Evolutionary conservation across 2,797 vertebrate species (phyloP).

Genomic region (Pantherophis alleghaniensis): DNA sequence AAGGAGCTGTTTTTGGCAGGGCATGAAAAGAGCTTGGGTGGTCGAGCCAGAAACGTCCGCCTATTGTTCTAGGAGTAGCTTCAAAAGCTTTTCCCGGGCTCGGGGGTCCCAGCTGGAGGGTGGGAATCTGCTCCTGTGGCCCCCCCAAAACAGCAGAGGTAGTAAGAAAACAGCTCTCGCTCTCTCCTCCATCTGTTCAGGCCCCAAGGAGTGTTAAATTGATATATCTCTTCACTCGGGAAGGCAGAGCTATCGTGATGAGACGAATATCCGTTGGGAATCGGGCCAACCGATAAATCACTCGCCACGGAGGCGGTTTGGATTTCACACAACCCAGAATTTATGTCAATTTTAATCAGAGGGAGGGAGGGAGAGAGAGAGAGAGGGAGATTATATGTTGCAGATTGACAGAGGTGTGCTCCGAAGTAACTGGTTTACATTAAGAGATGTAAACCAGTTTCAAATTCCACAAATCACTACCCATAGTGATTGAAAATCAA

Average conservation of each 20-base stretch:
- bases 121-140: not conserved
- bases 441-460: not conserved
- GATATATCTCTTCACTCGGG: conserved; percentile 38
- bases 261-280: conserved; percentile 33
- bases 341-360: not conserved
- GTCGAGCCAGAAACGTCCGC: conserved; percentile 14
- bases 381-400: not conserved
- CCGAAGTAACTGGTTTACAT: not conserved
- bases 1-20: conserved; percentile 58
- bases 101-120: conserved; percentile 1
- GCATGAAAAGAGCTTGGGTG: not conserved
- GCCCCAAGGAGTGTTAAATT: conserved; percentile 34
- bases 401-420: not conserved
- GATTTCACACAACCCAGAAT: not conserved
- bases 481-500: not conserved
- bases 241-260: conserved; percentile 25
- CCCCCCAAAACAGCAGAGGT: fast-evolving
- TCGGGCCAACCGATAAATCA: conserved; percentile 52
- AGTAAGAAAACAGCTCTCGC: not conserved
- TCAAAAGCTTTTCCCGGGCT: not conserved
- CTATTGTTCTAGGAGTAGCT: conserved; percentile 33
- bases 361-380: not conserved
- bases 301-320: not conserved
- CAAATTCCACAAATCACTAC: not conserved
- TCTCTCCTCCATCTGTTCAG: not conserved